Evolutionary conservation across 2,888 invertebrate genomes (phyloP), one percentile per base, ranked within the genome.

Genomic region (Eupithecia subumbrata): DNA sequence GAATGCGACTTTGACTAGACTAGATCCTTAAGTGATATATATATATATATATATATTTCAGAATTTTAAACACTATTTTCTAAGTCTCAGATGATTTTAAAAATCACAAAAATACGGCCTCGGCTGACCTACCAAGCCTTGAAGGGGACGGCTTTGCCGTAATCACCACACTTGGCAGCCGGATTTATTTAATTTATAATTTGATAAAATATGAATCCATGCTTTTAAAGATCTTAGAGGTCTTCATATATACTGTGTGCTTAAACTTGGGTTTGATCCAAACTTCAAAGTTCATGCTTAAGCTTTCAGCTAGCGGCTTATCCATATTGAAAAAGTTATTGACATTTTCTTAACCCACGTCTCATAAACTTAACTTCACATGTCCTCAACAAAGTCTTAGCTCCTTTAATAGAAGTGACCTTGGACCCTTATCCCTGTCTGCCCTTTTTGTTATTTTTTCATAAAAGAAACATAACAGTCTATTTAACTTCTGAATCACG

Each of bases 251-350:
- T 56, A 56, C 22, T 22, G 56, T 56, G 56, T 22, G 56, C 56
- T 11, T 22, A 22, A 56, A 56, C 56, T 56, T 22, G 5, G 34
- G 16, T 43, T 22, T 73, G 11, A 60, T 63, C 45, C 64, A 75
- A 43, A 69, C 34, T 52, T 64, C 69, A 60, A 34, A 72, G 16
- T 70, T 43, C 70, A 45, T 73, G 76, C 73, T 25, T 25, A 25
- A 60, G 74, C 48, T 78, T 77, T 70, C 66, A 73, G 63, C 70
- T 69, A 73, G 72, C 72, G 74, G 73, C 71, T 76, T 72, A 74
- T 72, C 48, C 71, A 76, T 78, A 79, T 77, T 76, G 77, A 73
- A 75, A 75, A 80, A 79, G 75, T 76, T 80, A 78, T 80, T 79
- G 79, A 72, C 76, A 70, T 76, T 78, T 78, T 77, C 78, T 77